Base-by-base conservation (phyloP, 1,140 invertebrate species). In the Drosophila lacertosa region DNA sequence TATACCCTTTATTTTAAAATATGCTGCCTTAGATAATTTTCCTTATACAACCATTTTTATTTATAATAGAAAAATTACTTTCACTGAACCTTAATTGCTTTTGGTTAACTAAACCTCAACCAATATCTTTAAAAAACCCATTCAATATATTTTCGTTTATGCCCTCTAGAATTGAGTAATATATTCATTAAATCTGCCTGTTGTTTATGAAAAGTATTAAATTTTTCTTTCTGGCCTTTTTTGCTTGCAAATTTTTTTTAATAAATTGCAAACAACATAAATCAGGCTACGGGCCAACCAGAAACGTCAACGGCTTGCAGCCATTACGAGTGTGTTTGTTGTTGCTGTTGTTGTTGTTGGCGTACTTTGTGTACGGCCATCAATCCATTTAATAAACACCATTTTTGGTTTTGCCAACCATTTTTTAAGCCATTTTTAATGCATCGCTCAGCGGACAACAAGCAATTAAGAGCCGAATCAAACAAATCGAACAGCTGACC, bases 361-460 rank as follows among this genome's bases (percentile, higher is more conserved):
- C 51, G 53, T 51, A 18, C 20, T 20, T 64, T 44, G 55, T 72
- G 37, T 40, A 24, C 59, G 59, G 68, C 68, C 68, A 71, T 71
- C 68, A 65, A 86, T 84, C 81, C 79, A 81, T 86, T 84, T 84
- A 84, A 84, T 84, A 86, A 84, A 84, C 80, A 84, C 81, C 77
- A 84, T 84, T 84, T 84, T 86, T 63, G 80, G 81, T 86, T 83
- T 86, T 55, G 64, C 65, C 79, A 59, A 80, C 81, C 81, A 84
- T 84, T 84, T 84, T 82, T 82, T 81, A 81, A 81, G 74, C 78
- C 78, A 82, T 82, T 82, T 82, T 78, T 86, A 80, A 86, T 80
- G 84, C 77, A 51, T 62, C 51, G 68, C 50, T 66, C 55, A 53
- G 58, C 13, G 59, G 59, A 26, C 44, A 35, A 40, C 62, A 40